A percentile compares a stretch with the other conserved stretches of the same genome.
Conservation (phyloP, 2,797 vertebrate genomes). For the Oryzias dopingdopingensis region DNA sequence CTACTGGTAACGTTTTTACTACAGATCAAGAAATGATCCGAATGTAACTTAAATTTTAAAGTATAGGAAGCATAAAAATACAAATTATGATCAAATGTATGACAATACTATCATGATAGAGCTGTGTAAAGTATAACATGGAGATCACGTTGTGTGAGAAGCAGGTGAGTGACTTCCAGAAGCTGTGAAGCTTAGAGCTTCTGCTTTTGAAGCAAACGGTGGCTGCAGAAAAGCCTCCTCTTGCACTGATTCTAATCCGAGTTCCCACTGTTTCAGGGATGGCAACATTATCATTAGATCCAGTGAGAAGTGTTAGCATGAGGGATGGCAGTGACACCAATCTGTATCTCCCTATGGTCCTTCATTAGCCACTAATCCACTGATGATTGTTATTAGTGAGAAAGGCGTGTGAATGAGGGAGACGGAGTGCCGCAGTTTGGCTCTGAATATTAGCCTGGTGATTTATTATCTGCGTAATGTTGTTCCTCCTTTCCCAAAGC, state of each 20-base stretch:
- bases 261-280: constrained; percentile 41
- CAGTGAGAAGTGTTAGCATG: constrained; percentile 53
- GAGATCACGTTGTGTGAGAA: background rate
- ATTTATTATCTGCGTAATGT: constrained; percentile 70
- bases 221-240: constrained; percentile 18
- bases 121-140: too few relatives aligned
- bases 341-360: constrained; percentile 53
- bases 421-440: constrained; percentile 46
- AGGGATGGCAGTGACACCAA: constrained; percentile 43
- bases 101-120: too few relatives aligned
- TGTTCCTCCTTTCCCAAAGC: constrained; percentile 60
- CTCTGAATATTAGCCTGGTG: constrained; percentile 62
- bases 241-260: constrained; percentile 33
- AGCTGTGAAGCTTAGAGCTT: constrained; percentile 13
- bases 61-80: too few relatives aligned
- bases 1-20: too few relatives aligned
- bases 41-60: too few relatives aligned
- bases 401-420: constrained; percentile 13
- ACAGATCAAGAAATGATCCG: too few relatives aligned
- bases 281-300: constrained; percentile 62
- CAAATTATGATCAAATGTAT: too few relatives aligned
- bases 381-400: constrained; percentile 65
- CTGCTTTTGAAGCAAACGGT: constrained; percentile 20
- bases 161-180: constrained; percentile 10
- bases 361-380: constrained; percentile 72